phyloP scores from a whole-genome alignment of 2,797 vertebrate genomes.

The Onychomys leucogaster region DNA sequence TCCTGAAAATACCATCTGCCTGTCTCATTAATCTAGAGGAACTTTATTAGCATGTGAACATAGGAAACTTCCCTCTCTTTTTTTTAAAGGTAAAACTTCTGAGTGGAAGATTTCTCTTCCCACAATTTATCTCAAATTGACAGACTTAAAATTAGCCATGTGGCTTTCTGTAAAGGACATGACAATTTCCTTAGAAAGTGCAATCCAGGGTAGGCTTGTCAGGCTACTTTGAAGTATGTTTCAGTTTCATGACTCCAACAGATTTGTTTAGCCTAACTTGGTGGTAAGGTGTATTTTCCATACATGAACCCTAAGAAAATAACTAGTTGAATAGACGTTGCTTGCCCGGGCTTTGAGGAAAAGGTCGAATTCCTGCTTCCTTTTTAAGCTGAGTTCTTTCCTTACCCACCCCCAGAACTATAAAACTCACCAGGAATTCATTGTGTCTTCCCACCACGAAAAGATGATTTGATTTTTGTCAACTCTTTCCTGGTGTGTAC shows the following conservation, averaged over 20 bases:
- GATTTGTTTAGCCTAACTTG: conserved; percentile 23
- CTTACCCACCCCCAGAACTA: not conserved
- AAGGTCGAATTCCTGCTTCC: conserved; percentile 34
- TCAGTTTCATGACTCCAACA: not conserved
- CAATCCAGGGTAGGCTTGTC: not conserved
- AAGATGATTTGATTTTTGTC: conserved; percentile 42
- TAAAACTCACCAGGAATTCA: not conserved
- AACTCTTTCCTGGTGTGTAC: not conserved
- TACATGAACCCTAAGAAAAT: not conserved
- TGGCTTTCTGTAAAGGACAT: not conserved
- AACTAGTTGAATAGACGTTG: not conserved
- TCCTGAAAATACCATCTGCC: not conserved
- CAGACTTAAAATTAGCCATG: not conserved
- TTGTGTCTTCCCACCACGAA: not conserved
- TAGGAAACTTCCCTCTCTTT: not conserved
- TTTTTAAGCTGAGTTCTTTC: not conserved
- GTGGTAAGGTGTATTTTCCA: conserved; percentile 30
- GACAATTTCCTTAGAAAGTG: not conserved
- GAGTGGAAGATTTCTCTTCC: not conserved
- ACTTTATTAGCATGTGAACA: conserved; percentile 4
- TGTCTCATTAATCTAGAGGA: not conserved
- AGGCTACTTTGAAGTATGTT: conserved; percentile 52
- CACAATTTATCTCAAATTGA: not conserved
- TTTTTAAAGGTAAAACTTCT: not conserved
- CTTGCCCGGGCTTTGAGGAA: conserved; percentile 26